These are phyloP conservation scores for Hyperoplus immaculatus DNA, from an alignment of 2,797 vertebrate genomes.

Conservation along the genomic window DNA sequence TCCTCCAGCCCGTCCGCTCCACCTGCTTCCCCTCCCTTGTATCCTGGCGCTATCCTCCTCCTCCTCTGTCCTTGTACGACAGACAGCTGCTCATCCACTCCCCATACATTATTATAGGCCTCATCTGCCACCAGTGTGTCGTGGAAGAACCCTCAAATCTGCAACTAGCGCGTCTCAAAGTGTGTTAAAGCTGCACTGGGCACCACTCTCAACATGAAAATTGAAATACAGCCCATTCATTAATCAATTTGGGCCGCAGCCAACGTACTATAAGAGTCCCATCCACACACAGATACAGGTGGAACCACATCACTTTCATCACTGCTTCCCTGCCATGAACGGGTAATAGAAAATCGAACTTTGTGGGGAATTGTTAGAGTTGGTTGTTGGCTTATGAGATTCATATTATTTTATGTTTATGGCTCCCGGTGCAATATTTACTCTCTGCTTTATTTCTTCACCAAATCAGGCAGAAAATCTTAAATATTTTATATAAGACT, in stretches of 20 bases:
- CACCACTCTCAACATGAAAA: conserved; percentile 39
- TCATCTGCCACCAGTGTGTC: conserved; percentile 48
- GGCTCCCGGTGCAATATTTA: background rate
- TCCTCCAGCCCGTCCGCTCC: conserved; percentile 69
- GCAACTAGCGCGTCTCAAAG: conserved; percentile 43
- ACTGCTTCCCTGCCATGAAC: background rate
- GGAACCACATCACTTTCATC: background rate
- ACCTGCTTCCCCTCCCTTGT: conserved; percentile 73
- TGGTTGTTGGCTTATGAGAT: background rate
- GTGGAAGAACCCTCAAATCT: conserved; percentile 58
- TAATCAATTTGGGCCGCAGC: conserved; percentile 34
- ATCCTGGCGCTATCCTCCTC: conserved; percentile 63
- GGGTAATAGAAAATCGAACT: background rate
- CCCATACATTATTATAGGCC: conserved; percentile 43
- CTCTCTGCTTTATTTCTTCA: background rate
- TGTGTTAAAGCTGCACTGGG: conserved; percentile 42
- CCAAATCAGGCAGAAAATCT: background rate
- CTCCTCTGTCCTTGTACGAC: conserved; percentile 65
- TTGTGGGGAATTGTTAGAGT: background rate
- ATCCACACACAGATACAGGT: background rate
- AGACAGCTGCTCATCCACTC: conserved; percentile 75
- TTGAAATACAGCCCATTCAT: conserved; percentile 20
- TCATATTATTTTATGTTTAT: background rate
- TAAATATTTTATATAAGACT: background rate
- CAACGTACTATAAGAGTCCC: conserved; percentile 11